A percentile compares a stretch with the other conserved stretches of the same genome.
phyloP scores from a whole-genome alignment of 2,113 vertebrate genomes.

The Phoxinus phoxinus region DNA sequence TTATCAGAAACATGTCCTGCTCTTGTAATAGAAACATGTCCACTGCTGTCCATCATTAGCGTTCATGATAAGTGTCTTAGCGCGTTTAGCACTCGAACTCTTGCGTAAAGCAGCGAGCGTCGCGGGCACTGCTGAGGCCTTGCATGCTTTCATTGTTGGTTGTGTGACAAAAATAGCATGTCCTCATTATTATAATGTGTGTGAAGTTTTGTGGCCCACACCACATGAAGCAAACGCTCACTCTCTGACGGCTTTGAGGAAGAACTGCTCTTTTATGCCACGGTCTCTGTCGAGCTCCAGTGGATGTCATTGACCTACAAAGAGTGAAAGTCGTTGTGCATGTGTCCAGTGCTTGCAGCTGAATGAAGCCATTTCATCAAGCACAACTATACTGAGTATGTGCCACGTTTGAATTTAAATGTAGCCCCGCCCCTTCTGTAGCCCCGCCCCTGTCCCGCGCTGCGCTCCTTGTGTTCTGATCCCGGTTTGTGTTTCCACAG shows the following conservation, averaged over 20 bases:
- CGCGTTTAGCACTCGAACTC: background rate
- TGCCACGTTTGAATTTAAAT: too few relatives aligned
- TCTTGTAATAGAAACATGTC: background rate
- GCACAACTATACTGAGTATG: background rate
- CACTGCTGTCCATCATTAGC: background rate
- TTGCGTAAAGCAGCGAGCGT: background rate
- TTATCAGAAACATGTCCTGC: background rate
- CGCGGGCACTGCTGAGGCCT: too few relatives aligned
- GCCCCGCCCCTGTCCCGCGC: too few relatives aligned
- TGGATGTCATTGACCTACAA: slow-evolving; percentile 24
- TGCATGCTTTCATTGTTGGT: background rate
- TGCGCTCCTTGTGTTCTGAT: too few relatives aligned
- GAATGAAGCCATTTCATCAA: background rate
- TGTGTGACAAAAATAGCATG: slow-evolving; percentile 33
- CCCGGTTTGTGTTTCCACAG: too few relatives aligned
- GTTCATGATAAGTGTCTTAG: background rate
- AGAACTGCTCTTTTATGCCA: background rate
- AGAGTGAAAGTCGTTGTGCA: slow-evolving; percentile 13
- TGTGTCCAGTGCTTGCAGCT: background rate
- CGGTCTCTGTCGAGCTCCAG: background rate
- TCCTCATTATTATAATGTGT: slow-evolving; percentile 10
- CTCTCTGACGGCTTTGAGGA: background rate
- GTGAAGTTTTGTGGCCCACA: background rate
- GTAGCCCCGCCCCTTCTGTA: too few relatives aligned
- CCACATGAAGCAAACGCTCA: background rate